Conservation (phyloP, 2,888 invertebrate genomes). For the Agonopterix subpropinquella region DNA sequence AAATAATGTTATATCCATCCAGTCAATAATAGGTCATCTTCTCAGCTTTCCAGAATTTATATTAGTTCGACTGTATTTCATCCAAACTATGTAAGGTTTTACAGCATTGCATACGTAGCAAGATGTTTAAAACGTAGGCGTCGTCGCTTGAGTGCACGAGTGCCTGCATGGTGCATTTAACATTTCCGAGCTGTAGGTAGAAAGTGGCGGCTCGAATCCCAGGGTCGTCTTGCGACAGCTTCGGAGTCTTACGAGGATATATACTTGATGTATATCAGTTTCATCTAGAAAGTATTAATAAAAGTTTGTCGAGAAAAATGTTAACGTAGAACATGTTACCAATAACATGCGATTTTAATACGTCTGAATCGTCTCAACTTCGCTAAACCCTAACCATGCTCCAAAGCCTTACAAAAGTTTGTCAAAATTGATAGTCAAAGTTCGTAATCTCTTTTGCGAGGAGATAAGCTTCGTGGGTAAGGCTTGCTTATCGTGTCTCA, state of each 20-base stretch:
- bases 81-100: too few species aligned
- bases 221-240: conserved; percentile 59
- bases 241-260: background rate
- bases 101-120: conserved; percentile 5
- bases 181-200: conserved; percentile 48
- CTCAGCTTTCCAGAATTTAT: background rate
- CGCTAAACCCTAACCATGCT: conserved; percentile 26
- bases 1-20: conserved; percentile 6
- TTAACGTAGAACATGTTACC: background rate
- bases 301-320: background rate
- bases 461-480: conserved; percentile 44
- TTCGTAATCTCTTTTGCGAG: conserved; percentile 43
- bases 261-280: background rate
- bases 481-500: conserved; percentile 35
- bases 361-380: background rate
- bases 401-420: conserved; percentile 34
- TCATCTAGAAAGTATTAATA: background rate
- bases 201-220: conserved; percentile 48
- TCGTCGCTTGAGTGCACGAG: conserved; percentile 10
- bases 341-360: background rate
- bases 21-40: background rate
- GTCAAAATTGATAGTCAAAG: conserved; percentile 43
- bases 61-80: too few species aligned
- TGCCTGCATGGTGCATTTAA: conserved; percentile 30
- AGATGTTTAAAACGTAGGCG: conserved; percentile 10